Conservation (phyloP, 2,888 invertebrate genomes). For the Drosophila sordidula region DNA sequence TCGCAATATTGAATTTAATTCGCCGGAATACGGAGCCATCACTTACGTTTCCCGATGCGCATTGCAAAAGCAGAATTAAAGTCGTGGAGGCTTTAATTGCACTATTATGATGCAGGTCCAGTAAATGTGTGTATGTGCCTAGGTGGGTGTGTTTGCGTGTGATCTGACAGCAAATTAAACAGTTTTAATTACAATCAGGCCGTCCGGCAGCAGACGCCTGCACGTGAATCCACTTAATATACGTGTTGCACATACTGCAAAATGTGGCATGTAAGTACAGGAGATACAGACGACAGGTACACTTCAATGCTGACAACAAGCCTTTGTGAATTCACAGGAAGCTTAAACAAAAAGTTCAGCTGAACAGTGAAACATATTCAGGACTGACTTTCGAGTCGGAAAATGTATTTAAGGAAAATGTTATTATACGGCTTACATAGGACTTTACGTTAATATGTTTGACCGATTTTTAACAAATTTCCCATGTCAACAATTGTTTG, state of each 20-base stretch:
- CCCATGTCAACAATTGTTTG: too few species aligned
- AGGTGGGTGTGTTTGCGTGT: constrained; percentile 9
- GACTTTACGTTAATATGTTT: too few species aligned
- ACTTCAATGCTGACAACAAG: neutral
- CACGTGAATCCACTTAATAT: constrained; percentile 2
- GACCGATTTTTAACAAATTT: too few species aligned
- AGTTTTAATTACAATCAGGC: constrained; percentile 63
- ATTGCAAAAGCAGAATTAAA: constrained; percentile 25
- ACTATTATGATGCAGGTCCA: constrained; percentile 31
- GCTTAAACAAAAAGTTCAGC: neutral
- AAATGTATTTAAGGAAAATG: too few species aligned
- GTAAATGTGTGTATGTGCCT: neutral
- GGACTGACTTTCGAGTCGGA: too few species aligned
- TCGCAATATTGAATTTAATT: constrained; percentile 7
- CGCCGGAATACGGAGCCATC: constrained; percentile 10
- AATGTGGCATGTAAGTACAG: constrained; percentile 15
- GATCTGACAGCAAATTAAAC: constrained; percentile 57
- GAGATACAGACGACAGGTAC: constrained; percentile 2
- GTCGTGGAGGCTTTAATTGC: constrained; percentile 42
- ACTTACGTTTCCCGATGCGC: constrained; percentile 25
- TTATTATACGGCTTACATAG: too few species aligned
- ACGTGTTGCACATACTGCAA: constrained; percentile 9
- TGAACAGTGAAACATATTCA: too few species aligned
- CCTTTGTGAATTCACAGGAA: neutral
- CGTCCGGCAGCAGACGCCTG: neutral